These are phyloP conservation scores for Drosophila elegans DNA, from an alignment of 1,140 invertebrate genomes.

Conservation along the genomic window DNA sequence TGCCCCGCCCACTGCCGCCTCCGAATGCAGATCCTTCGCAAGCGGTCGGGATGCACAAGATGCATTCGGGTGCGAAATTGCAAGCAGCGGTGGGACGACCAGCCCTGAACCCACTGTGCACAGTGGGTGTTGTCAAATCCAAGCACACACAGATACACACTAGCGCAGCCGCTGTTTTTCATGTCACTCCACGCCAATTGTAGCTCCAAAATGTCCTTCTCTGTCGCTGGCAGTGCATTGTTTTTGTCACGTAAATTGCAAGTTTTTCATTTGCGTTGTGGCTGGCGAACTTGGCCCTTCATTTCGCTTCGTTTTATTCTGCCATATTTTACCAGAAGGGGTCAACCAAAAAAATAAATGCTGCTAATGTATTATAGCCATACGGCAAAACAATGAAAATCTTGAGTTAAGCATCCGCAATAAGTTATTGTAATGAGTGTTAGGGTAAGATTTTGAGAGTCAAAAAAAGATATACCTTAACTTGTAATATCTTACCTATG, in stretches of 20 bases:
- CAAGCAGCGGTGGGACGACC: slow-evolving; percentile 30
- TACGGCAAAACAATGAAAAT: slow-evolving; percentile 17
- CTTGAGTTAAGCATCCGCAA: slow-evolving; percentile 8
- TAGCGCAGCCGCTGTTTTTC: slow-evolving; percentile 61
- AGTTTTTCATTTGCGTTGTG: slow-evolving; percentile 66
- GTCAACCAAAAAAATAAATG: slow-evolving; percentile 16
- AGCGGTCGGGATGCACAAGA: slow-evolving; percentile 44
- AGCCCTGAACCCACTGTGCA: slow-evolving; percentile 14
- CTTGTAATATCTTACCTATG: not conserved
- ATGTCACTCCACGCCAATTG: slow-evolving; percentile 44
- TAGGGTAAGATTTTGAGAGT: slow-evolving; percentile 13
- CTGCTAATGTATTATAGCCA: slow-evolving; percentile 1
- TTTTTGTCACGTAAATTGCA: slow-evolving; percentile 80
- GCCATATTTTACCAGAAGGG: slow-evolving; percentile 52
- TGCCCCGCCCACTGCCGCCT: slow-evolving; percentile 44
- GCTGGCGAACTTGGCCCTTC: slow-evolving; percentile 8
- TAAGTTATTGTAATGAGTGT: slow-evolving; percentile 15
- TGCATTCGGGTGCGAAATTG: slow-evolving; percentile 77
- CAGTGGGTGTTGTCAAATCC: slow-evolving; percentile 55
- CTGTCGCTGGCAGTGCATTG: slow-evolving; percentile 44
- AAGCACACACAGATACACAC: slow-evolving; percentile 14
- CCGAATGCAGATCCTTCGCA: slow-evolving; percentile 48
- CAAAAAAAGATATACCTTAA: slow-evolving; percentile 11
- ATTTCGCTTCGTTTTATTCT: not conserved
- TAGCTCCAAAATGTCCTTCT: slow-evolving; percentile 12